Conservation (phyloP, 2,797 vertebrate species). For the Oreochromis grahami region DNA sequence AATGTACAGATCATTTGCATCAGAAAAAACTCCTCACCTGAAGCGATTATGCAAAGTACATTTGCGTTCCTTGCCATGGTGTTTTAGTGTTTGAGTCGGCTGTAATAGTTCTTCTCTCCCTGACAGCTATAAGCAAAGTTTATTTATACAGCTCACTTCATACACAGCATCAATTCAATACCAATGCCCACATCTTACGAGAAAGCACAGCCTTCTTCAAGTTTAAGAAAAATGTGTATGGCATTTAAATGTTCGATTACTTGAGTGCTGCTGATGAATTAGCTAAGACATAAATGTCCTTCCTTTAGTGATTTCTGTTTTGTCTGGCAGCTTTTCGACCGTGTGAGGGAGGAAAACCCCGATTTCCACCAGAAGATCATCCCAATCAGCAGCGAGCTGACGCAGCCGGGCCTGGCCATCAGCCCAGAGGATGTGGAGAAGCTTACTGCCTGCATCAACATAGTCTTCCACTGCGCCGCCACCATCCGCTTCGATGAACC, state of each 20-base stretch:
- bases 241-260: no score
- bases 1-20: not conserved
- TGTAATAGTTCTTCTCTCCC: not conserved
- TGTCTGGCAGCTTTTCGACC: slow-evolving; percentile 86
- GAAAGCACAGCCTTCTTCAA: not conserved
- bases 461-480: slow-evolving; percentile 97
- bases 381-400: slow-evolving; percentile 89
- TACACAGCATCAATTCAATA: not conserved
- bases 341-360: slow-evolving; percentile 86
- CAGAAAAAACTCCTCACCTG: not conserved
- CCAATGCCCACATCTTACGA: not conserved
- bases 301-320: not conserved
- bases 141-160: not conserved
- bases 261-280: not conserved
- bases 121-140: not conserved
- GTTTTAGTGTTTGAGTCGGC: not conserved
- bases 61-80: not conserved
- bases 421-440: slow-evolving; percentile 81
- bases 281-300: not conserved
- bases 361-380: slow-evolving; percentile 89
- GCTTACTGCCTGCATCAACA: slow-evolving; percentile 82
- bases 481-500: slow-evolving; percentile 96
- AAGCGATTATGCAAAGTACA: not conserved
- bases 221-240: not conserved
- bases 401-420: slow-evolving; percentile 87